Percentiles rank a stretch among this genome's conserved stretches.
Evolutionary conservation across 2,797 vertebrate species (phyloP).

Genomic region (Eulemur rubriventer): DNA sequence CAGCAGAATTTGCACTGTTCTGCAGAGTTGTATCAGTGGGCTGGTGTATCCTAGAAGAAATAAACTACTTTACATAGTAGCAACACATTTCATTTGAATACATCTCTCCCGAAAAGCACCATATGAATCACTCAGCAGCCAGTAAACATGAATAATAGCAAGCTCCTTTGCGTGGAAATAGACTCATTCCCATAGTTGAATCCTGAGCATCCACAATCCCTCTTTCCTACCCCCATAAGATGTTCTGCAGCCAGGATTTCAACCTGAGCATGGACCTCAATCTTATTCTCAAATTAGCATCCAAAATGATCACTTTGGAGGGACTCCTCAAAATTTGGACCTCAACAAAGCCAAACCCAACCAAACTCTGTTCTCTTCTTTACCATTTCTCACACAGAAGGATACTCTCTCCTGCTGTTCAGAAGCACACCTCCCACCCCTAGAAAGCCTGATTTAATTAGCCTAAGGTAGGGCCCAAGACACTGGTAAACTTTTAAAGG

Average conservation of each 20-base stretch:
- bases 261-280: constrained; percentile 52
- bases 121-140: constrained; percentile 76
- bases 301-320: neutral
- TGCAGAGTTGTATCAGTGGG: constrained; percentile 57
- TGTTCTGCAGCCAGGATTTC: constrained; percentile 62
- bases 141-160: constrained; percentile 81
- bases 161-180: constrained; percentile 75
- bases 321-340: neutral
- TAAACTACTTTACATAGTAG: constrained; percentile 76
- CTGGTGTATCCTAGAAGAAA: constrained; percentile 67
- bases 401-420: neutral
- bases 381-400: neutral
- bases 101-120: constrained; percentile 74
- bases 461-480: neutral
- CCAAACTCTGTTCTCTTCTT: constrained; percentile 4
- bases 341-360: neutral
- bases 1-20: constrained; percentile 59
- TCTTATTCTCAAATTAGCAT: neutral
- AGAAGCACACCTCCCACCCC: neutral
- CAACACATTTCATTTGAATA: constrained; percentile 72
- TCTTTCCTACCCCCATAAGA: neutral
- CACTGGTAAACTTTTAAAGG: neutral
- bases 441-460: neutral
- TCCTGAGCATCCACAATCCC: constrained; percentile 60
- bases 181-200: constrained; percentile 72